These are phyloP conservation scores for Cettia cetti DNA, from an alignment of 2,113 vertebrate species.

Conservation along the genomic window DNA sequence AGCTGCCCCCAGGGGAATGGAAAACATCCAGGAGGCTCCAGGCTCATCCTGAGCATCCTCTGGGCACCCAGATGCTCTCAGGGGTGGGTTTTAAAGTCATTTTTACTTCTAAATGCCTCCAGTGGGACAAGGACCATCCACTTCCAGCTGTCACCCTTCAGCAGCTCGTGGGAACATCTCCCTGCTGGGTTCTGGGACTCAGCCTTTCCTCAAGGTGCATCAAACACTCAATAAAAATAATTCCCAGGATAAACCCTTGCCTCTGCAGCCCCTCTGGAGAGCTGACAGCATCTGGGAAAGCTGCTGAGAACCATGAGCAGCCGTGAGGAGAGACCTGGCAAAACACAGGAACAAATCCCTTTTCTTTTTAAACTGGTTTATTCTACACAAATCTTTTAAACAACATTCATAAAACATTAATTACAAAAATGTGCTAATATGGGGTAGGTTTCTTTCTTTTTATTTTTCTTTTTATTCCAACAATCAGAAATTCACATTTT, in stretches of 20 bases:
- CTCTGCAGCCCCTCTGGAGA: background rate
- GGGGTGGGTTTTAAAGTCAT: accelerated
- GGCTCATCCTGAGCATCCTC: background rate
- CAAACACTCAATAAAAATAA: background rate
- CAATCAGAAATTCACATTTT: constrained; percentile 30
- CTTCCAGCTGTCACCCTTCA: background rate
- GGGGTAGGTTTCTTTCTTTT: background rate
- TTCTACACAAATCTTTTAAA: constrained; percentile 23
- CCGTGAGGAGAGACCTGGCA: background rate
- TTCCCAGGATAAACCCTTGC: background rate
- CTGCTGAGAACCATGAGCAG: accelerated
- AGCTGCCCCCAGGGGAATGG: background rate
- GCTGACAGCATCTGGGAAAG: background rate
- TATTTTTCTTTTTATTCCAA: background rate
- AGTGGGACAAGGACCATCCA: background rate
- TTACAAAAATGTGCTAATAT: constrained; percentile 47
- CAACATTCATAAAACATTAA: constrained; percentile 46
- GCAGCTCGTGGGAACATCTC: accelerated
- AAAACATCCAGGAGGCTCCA: accelerated
- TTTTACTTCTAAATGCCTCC: background rate
- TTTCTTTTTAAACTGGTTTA: constrained; percentile 11
- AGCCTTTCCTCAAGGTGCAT: background rate
- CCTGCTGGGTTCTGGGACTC: accelerated
- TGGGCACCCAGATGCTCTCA: background rate
- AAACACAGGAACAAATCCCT: background rate